These are phyloP conservation scores for Pimephales promelas DNA, from an alignment of 2,113 vertebrate genomes.

Conservation along the genomic window DNA sequence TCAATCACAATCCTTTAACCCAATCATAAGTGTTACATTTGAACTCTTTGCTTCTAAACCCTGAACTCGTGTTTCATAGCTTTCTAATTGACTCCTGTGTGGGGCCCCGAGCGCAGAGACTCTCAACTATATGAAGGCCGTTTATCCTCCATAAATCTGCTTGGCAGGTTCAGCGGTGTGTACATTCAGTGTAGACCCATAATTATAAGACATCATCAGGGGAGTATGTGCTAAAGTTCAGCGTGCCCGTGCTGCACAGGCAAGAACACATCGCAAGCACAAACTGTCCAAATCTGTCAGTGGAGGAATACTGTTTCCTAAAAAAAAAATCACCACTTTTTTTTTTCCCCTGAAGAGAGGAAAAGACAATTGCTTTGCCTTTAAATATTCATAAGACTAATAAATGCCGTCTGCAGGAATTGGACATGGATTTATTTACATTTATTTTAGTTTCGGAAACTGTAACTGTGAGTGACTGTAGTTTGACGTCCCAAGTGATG, in stretches of 20 bases:
- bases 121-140: conserved; percentile 58
- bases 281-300: conserved; percentile 19
- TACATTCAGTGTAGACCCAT: conserved; percentile 72
- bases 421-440: neutral
- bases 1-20: neutral
- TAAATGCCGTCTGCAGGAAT: neutral
- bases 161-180: conserved; percentile 69
- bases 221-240: conserved; percentile 51
- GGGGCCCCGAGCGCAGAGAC: conserved; percentile 59
- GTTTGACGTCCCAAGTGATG: neutral
- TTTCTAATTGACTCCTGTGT: conserved; percentile 66
- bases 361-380: neutral
- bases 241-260: conserved; percentile 63
- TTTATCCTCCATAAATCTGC: conserved; percentile 68
- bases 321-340: neutral
- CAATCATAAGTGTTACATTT: neutral
- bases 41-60: neutral
- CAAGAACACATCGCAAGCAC: conserved; percentile 25
- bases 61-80: conserved; percentile 34
- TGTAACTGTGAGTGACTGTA: neutral
- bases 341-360: neutral
- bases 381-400: neutral
- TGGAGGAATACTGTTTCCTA: neutral
- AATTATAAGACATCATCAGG: conserved; percentile 66
- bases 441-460: neutral